Base-by-base conservation (phyloP, 2,797 vertebrate genomes). In the Sarcoramphus papa region DNA sequence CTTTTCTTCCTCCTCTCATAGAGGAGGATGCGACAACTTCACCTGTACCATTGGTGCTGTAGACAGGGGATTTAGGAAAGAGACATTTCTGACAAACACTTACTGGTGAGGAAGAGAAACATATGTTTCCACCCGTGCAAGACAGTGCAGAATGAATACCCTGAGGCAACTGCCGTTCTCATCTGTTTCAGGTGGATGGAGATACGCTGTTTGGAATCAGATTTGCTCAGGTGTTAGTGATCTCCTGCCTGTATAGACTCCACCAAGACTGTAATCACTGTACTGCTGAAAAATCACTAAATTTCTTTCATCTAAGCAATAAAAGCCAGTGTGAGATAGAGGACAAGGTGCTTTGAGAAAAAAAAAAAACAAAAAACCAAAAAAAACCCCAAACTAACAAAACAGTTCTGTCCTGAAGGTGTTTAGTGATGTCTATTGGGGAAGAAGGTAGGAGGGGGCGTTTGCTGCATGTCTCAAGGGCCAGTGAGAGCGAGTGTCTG, bases 191-290 rank as follows among this genome's bases (percentile, higher is more conserved):
- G 60, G 14, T 90, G 81, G 56, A 57, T 81, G 69, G 90, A 91
- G 82, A 78, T 94, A 68, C 0, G 4, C 45, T 57, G 50, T 53
- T 91, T 67, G 54, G 47, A 95, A 80, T 90, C 69, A 86, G 51
- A 70, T 80, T 84, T 93, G 35, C 65, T 95, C 92, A 88, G 91
- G 45, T 85, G 43, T 84, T 93, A 62, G 89, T 92, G 73, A 92
- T 54, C 47, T 90, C 85, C 76, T 88, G 78, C 78, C 67, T 95
- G 21, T 81, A 50, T 45, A 85, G 79, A 59, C 64, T 94, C 30
- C 43, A 83, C 84, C 54, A 91, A 90, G 64, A 85, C 30, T 80
- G 51, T 91, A 87, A 93, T 93, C 64, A 82, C 78, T 82, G n/a
- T 92, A 68, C 53, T 75, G 41, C 78, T 78, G 43, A 87, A 94